Evolutionary conservation across 53 echinoderm and acorn worm species (phyloP).

Genomic region (Temnopleurus reevesii): DNA sequence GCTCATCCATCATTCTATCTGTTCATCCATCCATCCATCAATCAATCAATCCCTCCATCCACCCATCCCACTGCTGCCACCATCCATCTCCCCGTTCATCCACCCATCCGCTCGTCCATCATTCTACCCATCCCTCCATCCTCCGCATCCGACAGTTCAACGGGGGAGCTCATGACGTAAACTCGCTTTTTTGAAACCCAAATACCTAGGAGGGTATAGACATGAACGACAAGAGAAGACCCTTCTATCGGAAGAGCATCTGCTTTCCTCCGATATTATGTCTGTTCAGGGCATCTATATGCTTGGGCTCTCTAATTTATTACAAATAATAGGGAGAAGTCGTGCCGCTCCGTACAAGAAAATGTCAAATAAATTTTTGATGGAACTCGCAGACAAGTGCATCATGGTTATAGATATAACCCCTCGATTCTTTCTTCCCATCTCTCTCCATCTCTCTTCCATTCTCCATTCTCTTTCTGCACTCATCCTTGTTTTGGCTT

Average conservation of each 20-base stretch:
- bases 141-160: not conserved
- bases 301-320: slow-evolving; percentile 47
- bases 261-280: not conserved
- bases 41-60: no score
- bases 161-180: not conserved
- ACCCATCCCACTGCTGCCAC: not conserved
- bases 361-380: slow-evolving; percentile 57
- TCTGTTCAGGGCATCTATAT: slow-evolving; percentile 35
- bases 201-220: not conserved
- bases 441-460: not conserved
- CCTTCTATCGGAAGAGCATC: not conserved
- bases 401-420: slow-evolving; percentile 15
- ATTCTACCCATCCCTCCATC: not conserved
- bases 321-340: slow-evolving; percentile 49
- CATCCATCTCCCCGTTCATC: not conserved
- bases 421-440: not conserved
- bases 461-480: not conserved
- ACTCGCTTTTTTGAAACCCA: not conserved
- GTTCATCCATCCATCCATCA: not conserved
- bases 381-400: slow-evolving; percentile 49
- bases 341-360: slow-evolving; percentile 52
- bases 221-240: not conserved
- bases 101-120: not conserved
- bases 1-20: no score
- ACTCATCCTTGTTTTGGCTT: not conserved